These are phyloP conservation scores for Acrocephalus kingi DNA, from an alignment of 2,113 vertebrate genomes.

Conservation along the genomic window DNA sequence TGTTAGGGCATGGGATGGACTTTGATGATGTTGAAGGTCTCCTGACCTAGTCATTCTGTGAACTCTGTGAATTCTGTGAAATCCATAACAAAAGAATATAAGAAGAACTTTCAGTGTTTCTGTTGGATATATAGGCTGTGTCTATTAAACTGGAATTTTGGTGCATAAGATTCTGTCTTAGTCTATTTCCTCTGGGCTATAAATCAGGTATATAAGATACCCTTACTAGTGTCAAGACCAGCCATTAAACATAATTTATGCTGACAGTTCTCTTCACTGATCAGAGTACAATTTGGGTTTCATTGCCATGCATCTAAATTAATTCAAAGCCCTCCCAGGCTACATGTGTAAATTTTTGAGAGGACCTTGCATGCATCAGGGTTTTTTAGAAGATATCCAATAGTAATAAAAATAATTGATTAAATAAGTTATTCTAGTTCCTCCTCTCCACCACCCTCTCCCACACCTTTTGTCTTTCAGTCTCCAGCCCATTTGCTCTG, in stretches of 20 bases:
- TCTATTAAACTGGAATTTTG: not conserved
- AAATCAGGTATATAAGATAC: not conserved
- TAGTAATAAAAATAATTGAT: not conserved
- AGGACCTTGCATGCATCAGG: not conserved
- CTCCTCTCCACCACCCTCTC: not conserved
- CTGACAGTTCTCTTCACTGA: not conserved
- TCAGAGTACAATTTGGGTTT: not conserved
- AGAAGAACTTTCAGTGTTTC: not conserved
- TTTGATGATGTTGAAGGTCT: too few relatives aligned
- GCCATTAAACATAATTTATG: not conserved
- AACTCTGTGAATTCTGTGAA: not conserved
- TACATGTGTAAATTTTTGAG: constrained; percentile 7
- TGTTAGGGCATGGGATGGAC: too few relatives aligned
- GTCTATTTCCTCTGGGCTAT: not conserved
- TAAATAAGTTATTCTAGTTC: not conserved
- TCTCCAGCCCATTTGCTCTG: not conserved
- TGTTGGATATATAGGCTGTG: not conserved
- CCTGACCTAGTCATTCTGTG: too few relatives aligned
- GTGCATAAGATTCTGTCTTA: not conserved
- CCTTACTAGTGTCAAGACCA: not conserved
- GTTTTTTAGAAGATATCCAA: not conserved
- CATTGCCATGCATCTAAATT: not conserved
- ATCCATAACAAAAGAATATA: not conserved
- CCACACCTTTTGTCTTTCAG: not conserved
- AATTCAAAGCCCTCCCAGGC: not conserved